A percentile compares a stretch with the other conserved stretches of the same genome.
Conservation (phyloP, 2,888 invertebrate genomes). For the Euproctis similis region DNA sequence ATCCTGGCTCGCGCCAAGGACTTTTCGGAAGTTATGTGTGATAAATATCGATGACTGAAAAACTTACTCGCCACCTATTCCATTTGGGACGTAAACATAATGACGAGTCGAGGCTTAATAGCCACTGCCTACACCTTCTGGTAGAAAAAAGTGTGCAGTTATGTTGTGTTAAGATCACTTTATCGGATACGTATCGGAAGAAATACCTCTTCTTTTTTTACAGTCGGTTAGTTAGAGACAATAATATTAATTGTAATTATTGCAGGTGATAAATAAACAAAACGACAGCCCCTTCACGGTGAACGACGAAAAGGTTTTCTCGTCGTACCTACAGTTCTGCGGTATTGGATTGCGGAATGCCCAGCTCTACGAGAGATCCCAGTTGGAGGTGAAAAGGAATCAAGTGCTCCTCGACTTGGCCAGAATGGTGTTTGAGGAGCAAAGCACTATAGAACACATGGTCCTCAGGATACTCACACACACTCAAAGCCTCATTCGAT, state of each 20-base stretch:
- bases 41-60: too few relatives aligned
- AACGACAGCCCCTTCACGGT: constrained; percentile 88
- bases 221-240: too few relatives aligned
- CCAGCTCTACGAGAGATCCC: constrained; percentile 96
- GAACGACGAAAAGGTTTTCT: constrained; percentile 93
- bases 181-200: too few relatives aligned
- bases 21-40: too few relatives aligned
- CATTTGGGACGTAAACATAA: too few relatives aligned
- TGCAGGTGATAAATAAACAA: constrained; percentile 91
- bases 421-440: constrained; percentile 97
- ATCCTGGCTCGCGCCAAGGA: too few relatives aligned
- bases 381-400: constrained; percentile 95
- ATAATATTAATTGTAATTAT: constrained; percentile 6
- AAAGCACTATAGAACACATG: constrained; percentile 96
- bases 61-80: too few relatives aligned
- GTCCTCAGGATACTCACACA: constrained; percentile 94
- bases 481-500: constrained; percentile 94
- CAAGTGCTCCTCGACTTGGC: constrained; percentile 95
- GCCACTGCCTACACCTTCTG: too few relatives aligned
- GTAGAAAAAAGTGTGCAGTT: too few relatives aligned
- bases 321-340: constrained; percentile 96
- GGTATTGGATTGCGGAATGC: constrained; percentile 96
- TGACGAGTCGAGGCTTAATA: too few relatives aligned
- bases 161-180: too few relatives aligned
- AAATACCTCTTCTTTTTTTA: too few relatives aligned